A percentile compares a stretch with the other conserved stretches of the same genome.
Evolutionary conservation across 2,797 vertebrate species (phyloP).

Genomic region (Catostomus latipinnis): DNA sequence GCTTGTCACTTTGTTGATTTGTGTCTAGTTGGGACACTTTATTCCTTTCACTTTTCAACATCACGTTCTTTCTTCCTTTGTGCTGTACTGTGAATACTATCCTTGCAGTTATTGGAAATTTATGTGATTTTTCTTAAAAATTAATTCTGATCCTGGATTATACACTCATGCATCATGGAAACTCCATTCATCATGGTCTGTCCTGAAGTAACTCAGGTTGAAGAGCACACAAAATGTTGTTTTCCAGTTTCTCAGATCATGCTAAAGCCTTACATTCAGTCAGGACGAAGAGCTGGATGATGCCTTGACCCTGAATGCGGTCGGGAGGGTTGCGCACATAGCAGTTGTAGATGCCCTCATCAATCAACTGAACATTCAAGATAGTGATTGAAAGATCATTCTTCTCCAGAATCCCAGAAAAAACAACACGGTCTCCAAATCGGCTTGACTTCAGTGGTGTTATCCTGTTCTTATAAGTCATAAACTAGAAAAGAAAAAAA

Average conservation of each 20-base stretch:
- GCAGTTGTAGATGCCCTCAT: constrained; percentile 90
- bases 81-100: no score
- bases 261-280: constrained; percentile 84
- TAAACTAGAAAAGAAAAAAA: constrained; percentile 78
- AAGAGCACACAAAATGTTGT: not conserved
- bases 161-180: constrained; percentile 14
- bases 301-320: constrained; percentile 84
- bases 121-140: not conserved
- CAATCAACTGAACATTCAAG: constrained; percentile 85
- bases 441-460: constrained; percentile 78
- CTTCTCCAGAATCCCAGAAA: constrained; percentile 90
- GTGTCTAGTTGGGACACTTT: no score
- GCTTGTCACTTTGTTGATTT: no score
- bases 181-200: not conserved
- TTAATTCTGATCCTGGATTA: constrained; percentile 1
- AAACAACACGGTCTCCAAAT: constrained; percentile 89
- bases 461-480: constrained; percentile 88
- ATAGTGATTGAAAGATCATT: constrained; percentile 92
- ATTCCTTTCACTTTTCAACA: no score
- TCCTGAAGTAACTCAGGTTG: not conserved
- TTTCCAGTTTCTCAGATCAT: not conserved
- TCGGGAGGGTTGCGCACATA: constrained; percentile 93
- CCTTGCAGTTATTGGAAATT: not conserved
- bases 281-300: constrained; percentile 85
- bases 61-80: no score